Evolutionary conservation across 2,888 invertebrate species (phyloP).

Genomic region (Plebejus anna): DNA sequence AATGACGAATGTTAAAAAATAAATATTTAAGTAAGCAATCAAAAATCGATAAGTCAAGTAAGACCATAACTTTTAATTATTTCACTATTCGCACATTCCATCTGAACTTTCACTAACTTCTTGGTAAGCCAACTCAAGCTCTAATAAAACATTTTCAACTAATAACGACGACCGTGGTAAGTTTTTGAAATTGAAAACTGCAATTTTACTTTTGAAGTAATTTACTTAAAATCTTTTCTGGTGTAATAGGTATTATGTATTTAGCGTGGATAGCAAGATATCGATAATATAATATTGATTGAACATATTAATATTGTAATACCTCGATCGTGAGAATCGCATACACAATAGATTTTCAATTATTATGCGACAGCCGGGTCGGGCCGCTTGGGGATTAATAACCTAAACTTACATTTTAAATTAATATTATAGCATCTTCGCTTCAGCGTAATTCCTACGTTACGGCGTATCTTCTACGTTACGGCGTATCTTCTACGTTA

Average conservation of each 20-base stretch:
- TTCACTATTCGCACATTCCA: background rate
- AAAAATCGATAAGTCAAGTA: background rate
- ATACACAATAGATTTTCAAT: too few relatives aligned
- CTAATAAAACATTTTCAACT: conserved; percentile 7
- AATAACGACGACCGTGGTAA: conserved; percentile 6
- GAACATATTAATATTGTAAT: too few relatives aligned
- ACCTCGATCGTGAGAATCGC: too few relatives aligned
- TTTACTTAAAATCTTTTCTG: background rate
- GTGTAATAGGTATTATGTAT: background rate
- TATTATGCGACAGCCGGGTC: too few relatives aligned
- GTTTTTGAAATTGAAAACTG: conserved; percentile 9
- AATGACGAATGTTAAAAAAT: too few relatives aligned
- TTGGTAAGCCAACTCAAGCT: conserved; percentile 5
- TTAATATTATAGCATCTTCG: too few relatives aligned
- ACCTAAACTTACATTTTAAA: too few relatives aligned
- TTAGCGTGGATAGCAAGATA: too few relatives aligned
- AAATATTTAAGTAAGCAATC: too few relatives aligned
- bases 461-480: background rate
- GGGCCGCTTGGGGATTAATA: too few relatives aligned
- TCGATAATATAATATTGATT: too few relatives aligned
- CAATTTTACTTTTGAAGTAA: conserved; percentile 9
- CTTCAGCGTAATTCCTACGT: background rate
- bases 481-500: background rate
- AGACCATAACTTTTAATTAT: background rate
- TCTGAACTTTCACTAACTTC: background rate